phyloP scores from a whole-genome alignment of 2,888 invertebrate genomes.

The Dichetophora obliterata region DNA sequence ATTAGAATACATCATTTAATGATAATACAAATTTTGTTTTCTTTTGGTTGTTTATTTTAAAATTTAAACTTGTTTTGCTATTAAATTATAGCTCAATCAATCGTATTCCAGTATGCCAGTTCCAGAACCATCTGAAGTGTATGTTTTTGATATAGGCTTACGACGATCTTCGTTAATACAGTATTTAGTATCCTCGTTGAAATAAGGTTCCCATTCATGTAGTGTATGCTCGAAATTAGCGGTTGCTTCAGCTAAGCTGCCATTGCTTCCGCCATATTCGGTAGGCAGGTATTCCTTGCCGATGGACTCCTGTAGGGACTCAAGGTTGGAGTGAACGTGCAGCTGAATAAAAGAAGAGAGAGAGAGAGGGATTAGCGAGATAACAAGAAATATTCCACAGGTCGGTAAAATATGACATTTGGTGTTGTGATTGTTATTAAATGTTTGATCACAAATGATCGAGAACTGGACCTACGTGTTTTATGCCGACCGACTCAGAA shows the following conservation, averaged over 20 bases:
- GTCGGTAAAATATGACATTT: too few species aligned
- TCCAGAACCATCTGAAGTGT: too few species aligned
- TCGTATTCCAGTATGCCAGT: too few species aligned
- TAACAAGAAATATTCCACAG: too few species aligned
- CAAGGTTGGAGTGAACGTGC: slow-evolving; percentile 61
- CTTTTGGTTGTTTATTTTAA: background rate
- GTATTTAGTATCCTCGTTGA: slow-evolving; percentile 60
- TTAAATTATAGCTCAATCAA: background rate
- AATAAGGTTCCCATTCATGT: slow-evolving; percentile 55
- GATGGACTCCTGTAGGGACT: slow-evolving; percentile 70
- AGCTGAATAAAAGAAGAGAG: slow-evolving; percentile 48
- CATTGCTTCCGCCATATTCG: slow-evolving; percentile 78
- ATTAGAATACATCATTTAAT: too few species aligned
- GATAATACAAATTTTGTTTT: too few species aligned
- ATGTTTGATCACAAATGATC: too few species aligned
- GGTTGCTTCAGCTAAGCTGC: slow-evolving; percentile 66
- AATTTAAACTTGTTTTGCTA: background rate
- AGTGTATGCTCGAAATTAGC: slow-evolving; percentile 55
- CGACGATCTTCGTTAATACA: slow-evolving; percentile 57
- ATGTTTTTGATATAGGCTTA: background rate
- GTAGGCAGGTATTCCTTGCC: slow-evolving; percentile 75
- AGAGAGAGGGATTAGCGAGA: background rate
- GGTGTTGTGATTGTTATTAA: too few species aligned
- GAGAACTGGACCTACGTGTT: too few species aligned
- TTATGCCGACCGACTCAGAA: too few species aligned